Percentiles rank a stretch among this genome's conserved stretches.
These are phyloP conservation scores for Leptopilina clavipes DNA, from an alignment of 1,140 invertebrate species.

Conservation along the genomic window DNA sequence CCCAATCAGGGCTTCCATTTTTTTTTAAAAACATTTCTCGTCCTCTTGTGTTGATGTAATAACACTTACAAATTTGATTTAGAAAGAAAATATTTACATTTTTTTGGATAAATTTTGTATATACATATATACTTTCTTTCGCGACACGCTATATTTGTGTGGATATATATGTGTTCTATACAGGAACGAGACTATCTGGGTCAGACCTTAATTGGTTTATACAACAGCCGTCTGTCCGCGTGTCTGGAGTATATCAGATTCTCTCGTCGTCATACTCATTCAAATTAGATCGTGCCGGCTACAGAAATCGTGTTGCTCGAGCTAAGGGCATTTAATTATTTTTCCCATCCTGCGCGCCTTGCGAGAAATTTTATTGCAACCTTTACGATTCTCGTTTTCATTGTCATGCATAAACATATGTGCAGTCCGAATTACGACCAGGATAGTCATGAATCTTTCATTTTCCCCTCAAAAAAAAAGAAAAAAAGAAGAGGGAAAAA, in stretches of 20 bases:
- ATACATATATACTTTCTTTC: no score
- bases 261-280: slow-evolving; percentile 51
- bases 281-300: slow-evolving; percentile 46
- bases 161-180: neutral
- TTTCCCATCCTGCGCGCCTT: slow-evolving; percentile 1
- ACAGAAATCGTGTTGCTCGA: slow-evolving; percentile 17
- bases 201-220: slow-evolving; percentile 56
- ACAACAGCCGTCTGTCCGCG: slow-evolving; percentile 47
- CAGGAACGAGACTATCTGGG: slow-evolving; percentile 52
- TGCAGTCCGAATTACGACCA: neutral
- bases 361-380: slow-evolving; percentile 4
- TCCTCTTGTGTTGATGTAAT: no score
- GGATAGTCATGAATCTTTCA: neutral
- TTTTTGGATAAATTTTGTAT: no score
- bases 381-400: slow-evolving; percentile 25
- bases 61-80: no score
- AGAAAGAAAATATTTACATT: no score
- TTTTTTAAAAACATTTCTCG: no score
- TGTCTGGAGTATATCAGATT: slow-evolving; percentile 52
- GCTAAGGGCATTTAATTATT: slow-evolving; percentile 23
- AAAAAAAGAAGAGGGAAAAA: no score
- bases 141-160: no score
- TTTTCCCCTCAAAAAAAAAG: neutral
- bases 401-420: slow-evolving; percentile 15
- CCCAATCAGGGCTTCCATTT: no score